Base-by-base conservation (phyloP, 2,888 invertebrate species). In the Agonopterix alstromeriana region DNA sequence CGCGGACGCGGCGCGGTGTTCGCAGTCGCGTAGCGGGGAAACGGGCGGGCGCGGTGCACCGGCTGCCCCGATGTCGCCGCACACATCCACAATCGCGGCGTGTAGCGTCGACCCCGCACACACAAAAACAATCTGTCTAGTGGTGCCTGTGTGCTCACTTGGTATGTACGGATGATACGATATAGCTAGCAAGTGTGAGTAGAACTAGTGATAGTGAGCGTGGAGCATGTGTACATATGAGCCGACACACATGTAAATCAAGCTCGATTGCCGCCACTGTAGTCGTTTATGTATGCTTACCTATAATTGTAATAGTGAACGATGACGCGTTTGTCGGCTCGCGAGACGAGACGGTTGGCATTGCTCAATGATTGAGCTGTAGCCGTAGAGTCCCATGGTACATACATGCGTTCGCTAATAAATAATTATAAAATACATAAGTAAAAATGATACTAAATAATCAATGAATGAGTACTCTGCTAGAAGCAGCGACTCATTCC, bases 291-390 rank as follows among this genome's bases (percentile, higher is more conserved):
- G 76, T 81, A 83, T 83, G 77, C 78, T 76, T 70, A 84, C 83
- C 77, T 85, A 82, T 83, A 84, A 83, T 81, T 82, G 80, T 84
- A 73, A 80, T 81, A 82, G 83, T 79, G 74, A 81, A 73, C 77
- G 82, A 85, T 86, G 86, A 86, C 86, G 86, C 84, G 86, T 82
- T 81, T 80, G 83, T 84, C 85, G 82, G 82, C 82, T 84, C 84
- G 83, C 82, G 83, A 75, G 80, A 77, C 83, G 84, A 83, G 82
- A 84, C 84, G 75, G 82, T 87, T 85, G 83, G 84, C 82, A 85
- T 85, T 85, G 85, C 83, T 87, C 86, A 87, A 85, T 86, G 86
- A 85, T 86, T 79, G 82, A 83, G 83, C 80, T 81, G 80, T 84
- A 82, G 77, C 77, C 78, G 72, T 76, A 77, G 67, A 64, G 70